These are phyloP conservation scores for Sipha flava DNA, from an alignment of 1,140 invertebrate genomes.

Conservation along the genomic window DNA sequence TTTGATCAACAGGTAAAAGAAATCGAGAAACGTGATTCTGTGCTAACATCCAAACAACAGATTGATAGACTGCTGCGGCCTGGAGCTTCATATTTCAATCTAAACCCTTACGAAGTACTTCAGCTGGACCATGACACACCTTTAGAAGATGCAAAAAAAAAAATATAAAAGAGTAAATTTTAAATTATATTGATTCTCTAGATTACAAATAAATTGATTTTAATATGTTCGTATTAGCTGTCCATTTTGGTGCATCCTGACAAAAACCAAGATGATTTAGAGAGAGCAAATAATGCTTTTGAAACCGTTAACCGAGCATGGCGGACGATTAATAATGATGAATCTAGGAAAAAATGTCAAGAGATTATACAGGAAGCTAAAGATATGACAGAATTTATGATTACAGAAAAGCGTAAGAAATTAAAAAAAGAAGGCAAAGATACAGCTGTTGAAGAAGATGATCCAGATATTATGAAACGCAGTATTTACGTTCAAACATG, in stretches of 20 bases:
- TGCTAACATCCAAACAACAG: slow-evolving; percentile 88
- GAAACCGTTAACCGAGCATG: slow-evolving; percentile 92
- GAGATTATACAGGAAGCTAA: slow-evolving; percentile 97
- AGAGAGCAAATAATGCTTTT: slow-evolving; percentile 88
- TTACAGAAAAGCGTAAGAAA: slow-evolving; percentile 90
- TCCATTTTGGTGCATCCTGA: slow-evolving; percentile 98
- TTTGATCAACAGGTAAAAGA: slow-evolving; percentile 71
- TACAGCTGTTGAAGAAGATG: slow-evolving; percentile 83
- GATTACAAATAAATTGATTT: neutral
- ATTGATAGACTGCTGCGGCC: slow-evolving; percentile 84
- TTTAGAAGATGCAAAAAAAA: slow-evolving; percentile 89
- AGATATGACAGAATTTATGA: slow-evolving; percentile 86
- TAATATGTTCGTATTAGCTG: slow-evolving; percentile 50
- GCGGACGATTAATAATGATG: slow-evolving; percentile 92
- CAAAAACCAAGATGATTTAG: slow-evolving; percentile 92
- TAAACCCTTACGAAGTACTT: slow-evolving; percentile 92
- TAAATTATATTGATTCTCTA: neutral
- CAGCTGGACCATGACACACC: slow-evolving; percentile 84
- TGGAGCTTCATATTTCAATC: slow-evolving; percentile 91
- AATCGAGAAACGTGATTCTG: slow-evolving; percentile 85
- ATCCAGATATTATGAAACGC: slow-evolving; percentile 84
- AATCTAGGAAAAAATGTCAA: slow-evolving; percentile 85
- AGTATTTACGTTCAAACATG: slow-evolving; percentile 94
- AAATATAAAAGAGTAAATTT: slow-evolving; percentile 75
- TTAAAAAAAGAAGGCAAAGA: slow-evolving; percentile 83